Base-by-base conservation (phyloP, 92 coral and sea anemone species). In the Nematostella vectensis region DNA sequence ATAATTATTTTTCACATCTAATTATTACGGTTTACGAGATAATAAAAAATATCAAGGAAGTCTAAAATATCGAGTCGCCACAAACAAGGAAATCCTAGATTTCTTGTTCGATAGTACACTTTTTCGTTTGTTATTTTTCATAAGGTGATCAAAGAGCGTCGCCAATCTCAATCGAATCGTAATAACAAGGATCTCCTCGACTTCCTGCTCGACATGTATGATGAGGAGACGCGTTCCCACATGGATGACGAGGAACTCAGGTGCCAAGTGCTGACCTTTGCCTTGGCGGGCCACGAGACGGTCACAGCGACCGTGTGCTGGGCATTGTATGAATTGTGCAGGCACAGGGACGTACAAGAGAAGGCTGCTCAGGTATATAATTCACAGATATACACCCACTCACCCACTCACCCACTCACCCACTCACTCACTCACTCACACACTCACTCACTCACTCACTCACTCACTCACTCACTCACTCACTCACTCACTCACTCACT, bases 231-330 rank as follows among this genome's bases (percentile, higher is more conserved):
- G 8, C 80, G 79, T 1, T 47, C 68, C 36, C 53, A 62, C 15
- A 77, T 82, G 75, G 79, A 65, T n/a, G 75, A 74, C 25, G 89
- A 87, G 20, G 89, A 78, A 58, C 61, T 87, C 30, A 64, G 40
- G 25, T 37, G 45, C 31, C 58, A 70, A 48, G 67, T 70, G 10
- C 79, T 80, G 19, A 63, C 87, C 19, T 84, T 84, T 69, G 61
- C 79, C 33, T 47, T 81, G 23, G 94, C 88, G 0, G 94, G 94
- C 10, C 75, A 75, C 13, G 88, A 80, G 55, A 84, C 94, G 0
- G 63, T 75, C 10, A 84, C 87, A 27, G 77, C 69, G 2, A 57
- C 94, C 24, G 4, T 84, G 57, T 71, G 83, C 0, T 84, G 94
- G 94, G 74, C 82, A 3, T 55, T 79, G 62, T 84, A 74, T 16